These are phyloP conservation scores for Halictus rubicundus DNA, from an alignment of 1,140 invertebrate species.

Conservation along the genomic window DNA sequence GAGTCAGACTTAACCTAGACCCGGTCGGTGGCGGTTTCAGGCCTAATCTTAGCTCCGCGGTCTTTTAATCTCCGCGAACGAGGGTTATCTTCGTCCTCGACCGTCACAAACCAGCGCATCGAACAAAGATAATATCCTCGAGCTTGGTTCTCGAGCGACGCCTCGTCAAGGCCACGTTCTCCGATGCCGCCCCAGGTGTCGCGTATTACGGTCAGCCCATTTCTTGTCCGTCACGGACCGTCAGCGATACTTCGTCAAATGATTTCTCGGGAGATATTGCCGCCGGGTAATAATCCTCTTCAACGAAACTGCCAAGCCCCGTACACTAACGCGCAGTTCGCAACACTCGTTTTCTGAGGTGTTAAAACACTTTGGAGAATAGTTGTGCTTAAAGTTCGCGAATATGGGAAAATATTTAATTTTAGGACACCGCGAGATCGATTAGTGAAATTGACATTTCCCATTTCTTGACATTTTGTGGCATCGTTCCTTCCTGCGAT, in stretches of 20 bases:
- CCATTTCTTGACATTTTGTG: too few relatives aligned
- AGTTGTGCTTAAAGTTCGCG: too few relatives aligned
- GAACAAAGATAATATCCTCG: slow-evolving; percentile 11
- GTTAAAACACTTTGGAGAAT: too few relatives aligned
- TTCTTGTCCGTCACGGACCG: slow-evolving; percentile 5
- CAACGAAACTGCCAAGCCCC: too few relatives aligned
- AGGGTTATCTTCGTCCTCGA: slow-evolving; percentile 17
- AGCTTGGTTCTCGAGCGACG: neutral
- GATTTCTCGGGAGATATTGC: slow-evolving; percentile 2
- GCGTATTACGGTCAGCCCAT: slow-evolving; percentile 15
- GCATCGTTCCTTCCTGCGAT: too few relatives aligned
- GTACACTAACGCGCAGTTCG: too few relatives aligned
- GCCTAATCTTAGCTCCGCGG: slow-evolving; percentile 22
- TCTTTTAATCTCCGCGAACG: slow-evolving; percentile 18
- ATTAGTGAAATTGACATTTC: too few relatives aligned
- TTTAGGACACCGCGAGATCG: too few relatives aligned
- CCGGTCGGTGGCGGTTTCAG: too few relatives aligned
- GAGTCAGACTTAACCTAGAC: neutral
- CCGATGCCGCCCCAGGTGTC: slow-evolving; percentile 31
- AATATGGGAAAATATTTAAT: too few relatives aligned
- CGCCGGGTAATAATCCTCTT: neutral
- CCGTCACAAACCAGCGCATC: neutral
- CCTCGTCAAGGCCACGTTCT: slow-evolving; percentile 26
- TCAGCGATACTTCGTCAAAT: neutral
- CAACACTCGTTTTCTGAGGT: too few relatives aligned